A percentile compares a stretch with the other conserved stretches of the same genome.
Conservation (phyloP, 2,113 vertebrate genomes). For the Stercorarius parasiticus region DNA sequence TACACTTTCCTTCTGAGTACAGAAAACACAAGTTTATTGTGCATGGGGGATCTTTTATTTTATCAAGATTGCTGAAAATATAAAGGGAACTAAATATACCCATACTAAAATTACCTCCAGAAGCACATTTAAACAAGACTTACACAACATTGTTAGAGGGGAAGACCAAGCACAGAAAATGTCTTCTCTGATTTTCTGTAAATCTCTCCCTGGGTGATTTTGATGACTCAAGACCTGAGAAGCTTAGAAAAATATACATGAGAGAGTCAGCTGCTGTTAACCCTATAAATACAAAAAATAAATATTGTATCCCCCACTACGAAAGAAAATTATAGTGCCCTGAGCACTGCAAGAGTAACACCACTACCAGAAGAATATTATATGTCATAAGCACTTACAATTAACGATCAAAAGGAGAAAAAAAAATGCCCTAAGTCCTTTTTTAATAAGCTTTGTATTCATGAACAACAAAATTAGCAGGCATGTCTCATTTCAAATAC, state of each 20-base stretch:
- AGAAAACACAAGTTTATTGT: neutral
- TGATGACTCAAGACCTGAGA: slow-evolving; percentile 31
- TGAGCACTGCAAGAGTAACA: neutral
- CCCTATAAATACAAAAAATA: slow-evolving; percentile 38
- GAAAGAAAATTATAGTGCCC: neutral
- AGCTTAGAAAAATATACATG: slow-evolving; percentile 21
- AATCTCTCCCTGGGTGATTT: slow-evolving; percentile 25
- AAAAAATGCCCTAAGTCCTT: neutral
- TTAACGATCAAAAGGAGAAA: neutral
- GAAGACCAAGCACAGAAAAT: neutral
- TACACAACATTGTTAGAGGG: neutral
- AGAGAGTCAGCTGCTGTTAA: neutral
- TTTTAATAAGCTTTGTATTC: neutral
- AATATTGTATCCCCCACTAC: neutral
- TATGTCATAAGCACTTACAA: neutral
- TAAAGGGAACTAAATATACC: slow-evolving; percentile 1
- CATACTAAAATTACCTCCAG: neutral
- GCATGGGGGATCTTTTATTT: slow-evolving; percentile 7
- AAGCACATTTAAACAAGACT: slow-evolving; percentile 3
- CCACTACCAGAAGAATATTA: neutral
- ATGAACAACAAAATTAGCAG: neutral
- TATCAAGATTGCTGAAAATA: slow-evolving; percentile 15
- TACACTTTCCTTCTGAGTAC: neutral
- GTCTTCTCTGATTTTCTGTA: slow-evolving; percentile 31
- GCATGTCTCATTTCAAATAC: neutral